Conservation (phyloP, 2,797 vertebrate genomes). For the Liparis tanakae region DNA sequence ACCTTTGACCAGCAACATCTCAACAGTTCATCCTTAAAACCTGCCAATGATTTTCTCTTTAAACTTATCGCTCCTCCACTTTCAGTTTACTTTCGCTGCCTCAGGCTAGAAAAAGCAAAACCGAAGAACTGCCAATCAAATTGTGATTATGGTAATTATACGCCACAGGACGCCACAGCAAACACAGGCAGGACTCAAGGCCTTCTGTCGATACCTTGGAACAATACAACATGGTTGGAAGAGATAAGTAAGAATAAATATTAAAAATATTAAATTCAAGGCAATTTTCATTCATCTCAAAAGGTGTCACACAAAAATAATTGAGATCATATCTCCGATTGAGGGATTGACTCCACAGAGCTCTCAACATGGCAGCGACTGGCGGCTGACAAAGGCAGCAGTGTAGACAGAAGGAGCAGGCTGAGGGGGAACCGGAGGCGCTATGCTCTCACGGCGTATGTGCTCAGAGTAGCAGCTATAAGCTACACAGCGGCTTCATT, state of each 20-base stretch:
- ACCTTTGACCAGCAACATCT: neutral
- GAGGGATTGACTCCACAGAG: neutral
- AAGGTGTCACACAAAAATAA: neutral
- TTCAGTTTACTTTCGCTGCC: conserved; percentile 6
- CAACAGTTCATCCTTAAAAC: neutral
- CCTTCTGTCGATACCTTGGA: neutral
- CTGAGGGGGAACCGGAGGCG: neutral
- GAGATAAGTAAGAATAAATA: neutral
- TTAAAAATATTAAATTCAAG: neutral
- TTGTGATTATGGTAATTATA: conserved; percentile 23
- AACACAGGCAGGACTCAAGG: neutral
- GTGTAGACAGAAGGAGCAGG: neutral
- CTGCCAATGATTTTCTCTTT: conserved; percentile 28
- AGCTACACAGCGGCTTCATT: too few relatives aligned
- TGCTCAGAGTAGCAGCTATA: too few relatives aligned
- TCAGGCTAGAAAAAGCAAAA: conserved; percentile 3
- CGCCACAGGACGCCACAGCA: neutral
- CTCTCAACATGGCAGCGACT: neutral
- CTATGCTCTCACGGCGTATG: too few relatives aligned
- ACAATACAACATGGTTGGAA: neutral
- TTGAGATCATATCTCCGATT: neutral
- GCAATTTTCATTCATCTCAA: neutral
- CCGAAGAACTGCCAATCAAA: conserved; percentile 16
- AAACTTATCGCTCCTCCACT: neutral
- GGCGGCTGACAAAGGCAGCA: neutral